These are phyloP conservation scores for Basileuterus tristriatus DNA, from an alignment of 2,797 vertebrate genomes.

Conservation along the genomic window DNA sequence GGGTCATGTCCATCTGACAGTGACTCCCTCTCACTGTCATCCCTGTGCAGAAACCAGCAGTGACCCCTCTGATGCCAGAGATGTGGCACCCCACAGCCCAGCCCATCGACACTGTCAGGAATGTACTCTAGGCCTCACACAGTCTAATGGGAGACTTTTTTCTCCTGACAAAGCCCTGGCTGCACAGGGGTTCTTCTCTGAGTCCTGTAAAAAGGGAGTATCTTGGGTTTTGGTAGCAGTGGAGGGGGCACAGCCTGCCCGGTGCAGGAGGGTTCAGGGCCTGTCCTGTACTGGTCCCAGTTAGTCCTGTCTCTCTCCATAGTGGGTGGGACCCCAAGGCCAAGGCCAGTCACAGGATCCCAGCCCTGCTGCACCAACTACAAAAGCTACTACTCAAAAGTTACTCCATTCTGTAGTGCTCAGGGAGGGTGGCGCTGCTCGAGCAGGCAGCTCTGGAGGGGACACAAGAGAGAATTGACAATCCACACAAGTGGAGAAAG, in stretches of 20 bases:
- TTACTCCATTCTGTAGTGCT: neutral
- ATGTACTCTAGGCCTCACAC: neutral
- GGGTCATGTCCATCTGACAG: accelerated
- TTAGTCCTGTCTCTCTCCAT: neutral
- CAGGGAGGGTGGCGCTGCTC: neutral
- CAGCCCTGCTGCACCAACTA: neutral
- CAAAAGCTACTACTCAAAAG: neutral
- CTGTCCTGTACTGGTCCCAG: neutral
- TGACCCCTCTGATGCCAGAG: accelerated
- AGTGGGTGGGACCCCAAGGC: neutral
- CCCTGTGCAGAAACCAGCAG: neutral
- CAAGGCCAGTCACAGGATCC: neutral
- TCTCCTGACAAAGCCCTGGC: neutral
- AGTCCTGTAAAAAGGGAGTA: neutral
- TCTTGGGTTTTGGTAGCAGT: neutral
- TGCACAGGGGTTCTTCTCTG: neutral
- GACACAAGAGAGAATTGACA: neutral
- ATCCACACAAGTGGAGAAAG: neutral
- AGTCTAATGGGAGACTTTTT: neutral
- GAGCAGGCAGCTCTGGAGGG: neutral
- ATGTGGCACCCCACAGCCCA: neutral
- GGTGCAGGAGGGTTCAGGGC: accelerated
- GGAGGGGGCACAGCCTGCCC: neutral
- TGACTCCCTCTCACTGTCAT: neutral
- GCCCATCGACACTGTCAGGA: accelerated